Conservation (phyloP, 2,113 vertebrate species). For the Dolichotis patagonum region DNA sequence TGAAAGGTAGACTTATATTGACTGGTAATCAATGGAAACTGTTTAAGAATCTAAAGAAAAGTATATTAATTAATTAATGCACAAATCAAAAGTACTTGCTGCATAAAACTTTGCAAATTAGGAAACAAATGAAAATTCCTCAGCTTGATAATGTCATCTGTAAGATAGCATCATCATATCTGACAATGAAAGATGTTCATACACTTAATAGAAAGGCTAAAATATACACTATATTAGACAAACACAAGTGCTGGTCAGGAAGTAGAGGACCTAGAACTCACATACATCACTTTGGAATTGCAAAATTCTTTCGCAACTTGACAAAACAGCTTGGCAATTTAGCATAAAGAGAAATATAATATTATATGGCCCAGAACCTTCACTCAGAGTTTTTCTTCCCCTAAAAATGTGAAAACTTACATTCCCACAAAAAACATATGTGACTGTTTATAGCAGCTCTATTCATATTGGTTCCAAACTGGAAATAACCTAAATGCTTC, state of each 20-base stretch:
- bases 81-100: not conserved
- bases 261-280: not conserved
- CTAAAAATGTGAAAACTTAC: not conserved
- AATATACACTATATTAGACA: not conserved
- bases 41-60: not conserved
- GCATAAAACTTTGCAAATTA: not conserved
- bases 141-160: not conserved
- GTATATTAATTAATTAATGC: not conserved
- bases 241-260: not conserved
- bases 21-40: not conserved
- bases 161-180: not conserved
- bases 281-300: not conserved
- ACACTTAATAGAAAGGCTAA: not conserved
- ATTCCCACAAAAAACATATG: not conserved
- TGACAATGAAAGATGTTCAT: not conserved
- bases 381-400: not conserved
- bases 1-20: not conserved
- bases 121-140: not conserved
- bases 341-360: not conserved
- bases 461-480: not conserved
- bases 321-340: not conserved
- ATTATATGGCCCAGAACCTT: not conserved
- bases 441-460: not conserved
- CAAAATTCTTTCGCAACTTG: not conserved
- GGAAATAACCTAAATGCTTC: not conserved